Conservation (phyloP, 2,113 vertebrate genomes). For the Channa maculata region DNA sequence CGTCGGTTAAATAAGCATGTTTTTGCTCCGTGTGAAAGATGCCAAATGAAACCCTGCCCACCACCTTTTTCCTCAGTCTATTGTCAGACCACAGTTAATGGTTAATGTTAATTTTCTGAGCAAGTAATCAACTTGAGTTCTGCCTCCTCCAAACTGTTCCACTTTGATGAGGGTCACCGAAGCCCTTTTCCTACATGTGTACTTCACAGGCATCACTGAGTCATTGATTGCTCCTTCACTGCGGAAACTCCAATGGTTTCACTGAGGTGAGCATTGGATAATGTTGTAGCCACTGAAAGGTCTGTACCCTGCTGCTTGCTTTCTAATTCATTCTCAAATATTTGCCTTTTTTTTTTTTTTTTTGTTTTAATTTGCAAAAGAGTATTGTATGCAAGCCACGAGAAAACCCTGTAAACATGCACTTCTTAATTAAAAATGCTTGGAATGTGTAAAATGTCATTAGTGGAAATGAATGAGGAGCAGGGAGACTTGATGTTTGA, state of each 20-base stretch:
- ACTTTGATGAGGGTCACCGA: conserved; percentile 20
- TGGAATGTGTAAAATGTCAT: conserved; percentile 5
- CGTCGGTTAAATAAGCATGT: background rate
- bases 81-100: conserved; percentile 11
- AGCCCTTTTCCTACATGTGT: conserved; percentile 9
- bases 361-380: conserved; percentile 22
- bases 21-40: background rate
- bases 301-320: background rate
- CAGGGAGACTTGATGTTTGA: too few species aligned
- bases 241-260: conserved; percentile 6
- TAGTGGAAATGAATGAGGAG: too few species aligned
- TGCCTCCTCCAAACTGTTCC: background rate
- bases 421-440: background rate
- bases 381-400: conserved; percentile 24
- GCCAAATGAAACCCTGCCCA: background rate
- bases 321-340: conserved; percentile 45
- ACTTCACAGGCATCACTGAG: conserved; percentile 1
- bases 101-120: too few species aligned
- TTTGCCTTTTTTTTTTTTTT: conserved; percentile 30
- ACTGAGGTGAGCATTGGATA: conserved; percentile 18
- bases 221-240: conserved; percentile 15
- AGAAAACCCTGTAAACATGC: conserved; percentile 9
- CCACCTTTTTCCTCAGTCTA: background rate
- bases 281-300: background rate
- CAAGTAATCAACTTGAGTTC: too few species aligned